Percentiles rank a stretch among this genome's conserved stretches.
Conservation (phyloP, 2,888 invertebrate genomes). For the Dryobotodes eremita region DNA sequence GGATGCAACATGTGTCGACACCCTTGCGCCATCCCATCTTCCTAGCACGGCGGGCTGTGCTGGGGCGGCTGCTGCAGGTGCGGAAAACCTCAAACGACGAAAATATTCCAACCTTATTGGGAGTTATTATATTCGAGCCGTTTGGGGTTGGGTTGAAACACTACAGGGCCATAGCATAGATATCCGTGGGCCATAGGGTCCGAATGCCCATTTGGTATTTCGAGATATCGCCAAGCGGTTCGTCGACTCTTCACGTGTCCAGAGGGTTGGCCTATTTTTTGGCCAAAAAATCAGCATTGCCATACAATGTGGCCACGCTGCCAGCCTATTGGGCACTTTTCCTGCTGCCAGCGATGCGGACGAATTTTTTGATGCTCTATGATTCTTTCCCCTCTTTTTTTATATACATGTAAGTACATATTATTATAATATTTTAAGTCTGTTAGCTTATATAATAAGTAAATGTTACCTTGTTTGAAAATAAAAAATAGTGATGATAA, state of each 20-base stretch:
- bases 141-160: conserved; percentile 3
- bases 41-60: not conserved
- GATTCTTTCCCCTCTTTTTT: too few species aligned
- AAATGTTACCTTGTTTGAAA: too few species aligned
- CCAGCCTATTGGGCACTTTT: not conserved
- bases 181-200: not conserved
- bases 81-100: not conserved
- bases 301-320: not conserved
- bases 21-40: not conserved
- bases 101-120: too few species aligned
- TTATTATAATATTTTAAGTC: too few species aligned
- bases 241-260: not conserved
- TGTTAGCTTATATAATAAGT: too few species aligned
- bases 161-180: too few species aligned
- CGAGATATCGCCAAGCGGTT: not conserved
- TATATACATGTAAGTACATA: too few species aligned
- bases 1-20: not conserved
- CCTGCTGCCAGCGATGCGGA: not conserved
- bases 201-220: not conserved
- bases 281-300: not conserved
- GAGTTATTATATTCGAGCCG: not conserved
- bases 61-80: not conserved
- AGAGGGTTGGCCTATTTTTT: not conserved
- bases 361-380: not conserved
- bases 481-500: too few species aligned